A percentile compares a stretch with the other conserved stretches of the same genome.
Conservation (phyloP, 1,140 invertebrate species). For the Eueides isabella region DNA sequence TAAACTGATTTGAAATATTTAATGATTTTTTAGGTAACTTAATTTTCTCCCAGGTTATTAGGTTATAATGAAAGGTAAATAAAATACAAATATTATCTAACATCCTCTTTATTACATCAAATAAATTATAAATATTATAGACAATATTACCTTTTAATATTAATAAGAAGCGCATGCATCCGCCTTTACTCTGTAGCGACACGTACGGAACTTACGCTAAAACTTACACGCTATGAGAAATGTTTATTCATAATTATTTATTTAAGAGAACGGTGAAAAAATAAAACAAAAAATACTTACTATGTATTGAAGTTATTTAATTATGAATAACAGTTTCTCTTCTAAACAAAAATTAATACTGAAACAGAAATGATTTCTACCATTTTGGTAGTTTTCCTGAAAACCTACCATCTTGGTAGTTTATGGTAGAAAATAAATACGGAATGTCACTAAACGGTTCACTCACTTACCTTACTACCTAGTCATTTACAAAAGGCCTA, state of each 20-base stretch:
- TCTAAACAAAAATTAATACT: conserved; percentile 56
- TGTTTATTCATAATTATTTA: conserved; percentile 31
- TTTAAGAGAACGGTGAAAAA: background rate
- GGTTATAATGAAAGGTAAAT: conserved; percentile 29
- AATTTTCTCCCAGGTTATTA: too few species aligned
- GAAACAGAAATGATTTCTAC: conserved; percentile 27
- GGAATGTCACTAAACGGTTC: conserved; percentile 48
- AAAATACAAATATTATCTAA: conserved; percentile 60
- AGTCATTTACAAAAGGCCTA: conserved; percentile 58
- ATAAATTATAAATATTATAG: conserved; percentile 77
- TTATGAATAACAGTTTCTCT: conserved; percentile 11
- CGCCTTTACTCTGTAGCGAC: conserved; percentile 33
- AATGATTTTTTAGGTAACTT: too few species aligned
- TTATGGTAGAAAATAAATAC: conserved; percentile 61
- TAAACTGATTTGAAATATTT: too few species aligned
- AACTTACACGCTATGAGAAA: conserved; percentile 35
- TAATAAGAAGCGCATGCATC: conserved; percentile 64
- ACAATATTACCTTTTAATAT: conserved; percentile 64
- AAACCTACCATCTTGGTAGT: conserved; percentile 21
- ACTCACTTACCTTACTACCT: conserved; percentile 45
- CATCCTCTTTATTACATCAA: conserved; percentile 77
- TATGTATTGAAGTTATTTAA: background rate
- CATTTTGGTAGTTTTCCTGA: conserved; percentile 36
- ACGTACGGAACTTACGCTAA: background rate
- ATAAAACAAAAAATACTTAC: background rate